Conservation (phyloP, 2,888 invertebrate genomes). For the Spatulosminthurus flaviceps region DNA sequence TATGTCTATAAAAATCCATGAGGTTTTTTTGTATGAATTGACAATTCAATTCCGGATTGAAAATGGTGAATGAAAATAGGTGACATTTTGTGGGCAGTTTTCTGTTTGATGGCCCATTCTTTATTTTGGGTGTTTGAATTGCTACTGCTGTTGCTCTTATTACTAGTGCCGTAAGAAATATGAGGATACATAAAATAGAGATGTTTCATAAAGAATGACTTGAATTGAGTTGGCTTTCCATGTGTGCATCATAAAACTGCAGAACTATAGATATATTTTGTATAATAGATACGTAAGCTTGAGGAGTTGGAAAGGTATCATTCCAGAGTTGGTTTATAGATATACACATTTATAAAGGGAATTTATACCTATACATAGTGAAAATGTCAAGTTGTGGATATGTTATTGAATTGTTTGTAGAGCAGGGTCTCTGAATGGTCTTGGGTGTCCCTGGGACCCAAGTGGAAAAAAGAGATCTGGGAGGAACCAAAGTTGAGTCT, state of each 20-base stretch:
- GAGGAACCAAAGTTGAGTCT: constrained; percentile 17
- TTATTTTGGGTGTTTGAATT: not conserved
- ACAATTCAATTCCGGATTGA: constrained; percentile 5
- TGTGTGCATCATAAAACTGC: too few relatives aligned
- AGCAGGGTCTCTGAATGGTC: constrained; percentile 19
- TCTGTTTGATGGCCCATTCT: constrained; percentile 18
- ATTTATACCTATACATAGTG: not conserved
- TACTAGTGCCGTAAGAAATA: too few relatives aligned
- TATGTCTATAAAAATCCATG: not conserved
- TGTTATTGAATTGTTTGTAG: constrained; percentile 7
- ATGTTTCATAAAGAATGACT: not conserved
- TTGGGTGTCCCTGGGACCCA: constrained; percentile 40
- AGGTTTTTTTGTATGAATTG: constrained; percentile 11
- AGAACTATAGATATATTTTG: not conserved
- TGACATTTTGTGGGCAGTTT: constrained; percentile 31
- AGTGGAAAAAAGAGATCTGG: constrained; percentile 30
- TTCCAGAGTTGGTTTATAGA: not conserved
- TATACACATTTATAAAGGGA: too few relatives aligned
- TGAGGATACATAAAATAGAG: not conserved
- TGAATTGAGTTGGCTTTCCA: not conserved
- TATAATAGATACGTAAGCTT: not conserved
- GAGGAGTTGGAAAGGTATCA: constrained; percentile 4
- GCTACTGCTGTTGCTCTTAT: too few relatives aligned
- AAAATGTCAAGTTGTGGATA: not conserved
- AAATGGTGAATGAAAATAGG: not conserved